Evolutionary conservation across 2,113 vertebrate genomes (phyloP).

Genomic region (Brachyhypopomus occidentalis): DNA sequence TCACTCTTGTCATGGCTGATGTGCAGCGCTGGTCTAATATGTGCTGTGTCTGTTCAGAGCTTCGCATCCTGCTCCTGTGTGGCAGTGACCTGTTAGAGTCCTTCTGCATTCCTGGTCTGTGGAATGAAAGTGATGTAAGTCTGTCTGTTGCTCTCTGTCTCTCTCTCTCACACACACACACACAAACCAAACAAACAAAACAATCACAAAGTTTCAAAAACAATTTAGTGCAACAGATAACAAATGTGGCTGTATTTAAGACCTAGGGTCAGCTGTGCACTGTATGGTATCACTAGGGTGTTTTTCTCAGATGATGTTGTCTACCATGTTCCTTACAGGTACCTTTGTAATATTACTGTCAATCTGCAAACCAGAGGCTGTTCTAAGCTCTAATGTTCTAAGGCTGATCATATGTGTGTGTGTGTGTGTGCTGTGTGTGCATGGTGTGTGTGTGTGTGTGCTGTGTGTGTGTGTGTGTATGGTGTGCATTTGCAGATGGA

Average conservation of each 20-base stretch:
- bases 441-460: not conserved
- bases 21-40: not conserved
- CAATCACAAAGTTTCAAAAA: too few species aligned
- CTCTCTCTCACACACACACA: not conserved
- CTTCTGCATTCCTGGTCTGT: constrained; percentile 98
- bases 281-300: not conserved
- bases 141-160: not conserved
- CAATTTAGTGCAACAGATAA: too few species aligned
- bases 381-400: too few species aligned
- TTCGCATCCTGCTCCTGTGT: constrained; percentile 96
- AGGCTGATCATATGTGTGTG: not conserved
- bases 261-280: not conserved
- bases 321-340: not conserved
- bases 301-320: not conserved
- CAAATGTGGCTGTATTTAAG: not conserved
- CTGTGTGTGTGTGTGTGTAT: not conserved
- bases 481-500: constrained; percentile 83
- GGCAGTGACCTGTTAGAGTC: constrained; percentile 97
- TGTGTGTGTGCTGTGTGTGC: not conserved
- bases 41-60: constrained; percentile 72
- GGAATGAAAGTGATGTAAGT: constrained; percentile 97
- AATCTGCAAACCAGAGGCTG: not conserved
- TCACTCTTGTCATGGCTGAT: not conserved
- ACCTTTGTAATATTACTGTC: not conserved
- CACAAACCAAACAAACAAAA: not conserved